Conservation (phyloP, 2,888 invertebrate genomes). For the Chironomus riparius region DNA sequence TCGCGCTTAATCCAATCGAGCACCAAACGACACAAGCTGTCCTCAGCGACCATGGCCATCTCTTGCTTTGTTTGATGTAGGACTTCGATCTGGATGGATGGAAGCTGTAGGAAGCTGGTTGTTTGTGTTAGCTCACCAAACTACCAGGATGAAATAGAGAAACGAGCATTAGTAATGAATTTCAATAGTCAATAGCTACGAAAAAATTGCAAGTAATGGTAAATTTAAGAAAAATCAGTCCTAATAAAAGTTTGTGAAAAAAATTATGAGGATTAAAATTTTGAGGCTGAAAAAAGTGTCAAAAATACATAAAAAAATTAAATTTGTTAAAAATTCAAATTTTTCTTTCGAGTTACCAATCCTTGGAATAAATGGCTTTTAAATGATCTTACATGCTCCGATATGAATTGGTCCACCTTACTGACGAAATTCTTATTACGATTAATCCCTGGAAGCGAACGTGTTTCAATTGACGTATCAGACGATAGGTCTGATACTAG, state of each 20-base stretch:
- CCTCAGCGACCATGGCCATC: slow-evolving; percentile 50
- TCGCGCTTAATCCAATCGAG: slow-evolving; percentile 53
- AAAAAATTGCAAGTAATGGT: no score
- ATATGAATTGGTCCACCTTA: slow-evolving; percentile 61
- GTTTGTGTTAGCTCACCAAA: slow-evolving; percentile 50
- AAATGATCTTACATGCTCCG: slow-evolving; percentile 48
- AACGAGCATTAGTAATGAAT: not conserved
- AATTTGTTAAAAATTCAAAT: no score
- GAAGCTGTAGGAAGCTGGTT: slow-evolving; percentile 41
- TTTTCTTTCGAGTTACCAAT: no score
- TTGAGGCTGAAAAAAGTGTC: no score
- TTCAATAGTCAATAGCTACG: no score
- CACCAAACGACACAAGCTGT: slow-evolving; percentile 53
- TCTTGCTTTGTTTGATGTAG: slow-evolving; percentile 62
- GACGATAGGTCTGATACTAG: slow-evolving; percentile 56
- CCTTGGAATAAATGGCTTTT: no score
- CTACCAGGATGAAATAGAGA: slow-evolving; percentile 39
- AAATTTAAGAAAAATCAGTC: no score
- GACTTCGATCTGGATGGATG: slow-evolving; percentile 62
- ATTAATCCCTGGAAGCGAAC: slow-evolving; percentile 53
- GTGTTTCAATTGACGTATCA: slow-evolving; percentile 49
- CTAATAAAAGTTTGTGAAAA: no score
- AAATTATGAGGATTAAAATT: no score
- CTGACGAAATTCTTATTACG: slow-evolving; percentile 51
- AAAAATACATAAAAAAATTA: no score